Base-by-base conservation (phyloP, 2,888 invertebrate genomes). In the Petrolisthes cinctipes region DNA sequence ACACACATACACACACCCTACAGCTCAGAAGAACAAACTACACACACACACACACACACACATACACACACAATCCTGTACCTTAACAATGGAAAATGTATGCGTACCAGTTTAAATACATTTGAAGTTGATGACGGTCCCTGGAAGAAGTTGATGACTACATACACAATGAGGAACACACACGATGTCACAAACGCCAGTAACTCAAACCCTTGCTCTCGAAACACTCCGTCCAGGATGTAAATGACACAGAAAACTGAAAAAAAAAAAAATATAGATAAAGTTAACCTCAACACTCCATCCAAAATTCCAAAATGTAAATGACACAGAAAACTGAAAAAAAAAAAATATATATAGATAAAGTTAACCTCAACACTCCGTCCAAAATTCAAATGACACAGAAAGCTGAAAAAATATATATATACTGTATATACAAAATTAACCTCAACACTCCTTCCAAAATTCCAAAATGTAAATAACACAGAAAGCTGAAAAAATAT, bases 131-230 rank as follows among this genome's bases (percentile, higher is more conserved):
- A 82, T n/a, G 81, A 14, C 5, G 84, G 66, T 51, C 23, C 80
- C n/a, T 68, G 68, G 73, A 66, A 53, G 76, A 68, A 86, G 68
- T 86, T 86, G 37, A 86, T 66, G n/a, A 82, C 56, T 17, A 86
- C 82, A 51, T 86, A 86, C 66, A 82, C 56, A 51, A 86, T 86
- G 20, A 86, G 78, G 82, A 86, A 76, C 7, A 76, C 82, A 68
- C 82, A 86, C 23, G 86, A 86, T 17, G 68, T 78, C 68, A 86
- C 86, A 37, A 86, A 80, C 11, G 86, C 86, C 66, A 86, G 54
- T 1, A 86, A 14, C 37, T 86, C 86, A 82, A 86, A 86, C 4
- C 76, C 86, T n/a, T 86, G 86, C 76, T 86, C 86, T 56, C 86
- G 82, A 53, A 86, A 82, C 54, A 86, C 86, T 17, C 86, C 86